Evolutionary conservation across 2,797 vertebrate species (phyloP).

Genomic region (Coilia nasus): DNA sequence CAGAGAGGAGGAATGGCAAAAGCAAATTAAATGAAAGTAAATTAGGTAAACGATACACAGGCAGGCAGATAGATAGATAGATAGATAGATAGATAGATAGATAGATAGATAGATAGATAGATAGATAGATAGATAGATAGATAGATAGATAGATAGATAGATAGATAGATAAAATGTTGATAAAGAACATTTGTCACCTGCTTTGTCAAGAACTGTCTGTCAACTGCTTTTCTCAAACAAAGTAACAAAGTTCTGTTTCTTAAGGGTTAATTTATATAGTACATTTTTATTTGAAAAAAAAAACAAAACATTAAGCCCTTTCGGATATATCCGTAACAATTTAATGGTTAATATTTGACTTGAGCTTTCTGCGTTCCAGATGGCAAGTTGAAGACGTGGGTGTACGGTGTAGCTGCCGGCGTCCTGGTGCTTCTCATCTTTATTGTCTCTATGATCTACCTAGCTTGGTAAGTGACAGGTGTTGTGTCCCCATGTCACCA

Average conservation of each 20-base stretch:
- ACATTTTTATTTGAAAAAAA: no score
- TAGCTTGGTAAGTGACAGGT: slow-evolving; percentile 92
- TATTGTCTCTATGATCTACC: slow-evolving; percentile 98
- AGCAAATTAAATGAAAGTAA: not conserved
- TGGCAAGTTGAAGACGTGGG: slow-evolving; percentile 98
- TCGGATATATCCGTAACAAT: not conserved
- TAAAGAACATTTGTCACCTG: no score
- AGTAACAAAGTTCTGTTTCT: no score
- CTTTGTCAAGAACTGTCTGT: no score
- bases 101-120: no score
- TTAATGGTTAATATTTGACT: not conserved
- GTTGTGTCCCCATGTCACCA: slow-evolving; percentile 44
- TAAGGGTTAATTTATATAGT: no score
- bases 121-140: not conserved
- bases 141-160: no score
- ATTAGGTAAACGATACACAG: not conserved
- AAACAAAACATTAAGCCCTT: no score
- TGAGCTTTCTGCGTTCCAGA: slow-evolving; percentile 80
- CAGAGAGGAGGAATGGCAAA: not conserved
- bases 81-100: no score
- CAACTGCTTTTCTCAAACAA: no score
- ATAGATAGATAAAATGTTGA: no score
- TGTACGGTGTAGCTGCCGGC: slow-evolving; percentile 96
- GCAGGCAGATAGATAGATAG: not conserved
- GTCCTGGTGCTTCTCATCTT: slow-evolving; percentile 97